Base-by-base conservation (phyloP, 2,113 vertebrate species). In the Malurus melanocephalus region DNA sequence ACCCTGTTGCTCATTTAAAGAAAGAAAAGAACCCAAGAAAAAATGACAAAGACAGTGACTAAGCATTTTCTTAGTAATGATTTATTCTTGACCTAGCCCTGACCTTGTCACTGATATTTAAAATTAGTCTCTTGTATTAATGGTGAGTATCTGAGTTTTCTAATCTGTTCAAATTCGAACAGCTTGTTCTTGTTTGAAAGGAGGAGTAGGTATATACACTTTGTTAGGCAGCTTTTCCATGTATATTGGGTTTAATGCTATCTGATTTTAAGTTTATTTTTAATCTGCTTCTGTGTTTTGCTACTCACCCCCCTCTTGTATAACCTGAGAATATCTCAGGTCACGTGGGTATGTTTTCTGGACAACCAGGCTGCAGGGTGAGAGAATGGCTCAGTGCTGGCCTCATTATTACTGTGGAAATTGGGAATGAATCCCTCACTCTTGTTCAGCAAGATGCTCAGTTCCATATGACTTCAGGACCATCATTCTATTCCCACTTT, bases 51-150 rank as follows among this genome's bases (percentile, higher is more conserved):
- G 65, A 40, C 57, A 51, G 13, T 46, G 38, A 51, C 56, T 52
- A 5, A 79, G 33, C 10, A 71, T 76, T 81, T 84, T 24, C 32
- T 81, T 80, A 67, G 22, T 24, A 32, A 56, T 72, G 33, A 84
- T 89, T 84, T 46, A 76, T 69, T 92, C 28, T 35, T 80, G 76
- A 67, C 45, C 32, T 35, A 59, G n/a, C 10, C 27, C 8, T 80
- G 69, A 76, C 49, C 35, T 83, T 73, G 48, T 77, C 78, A 76
- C 2, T 90, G 69, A 30, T 79, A 67, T 56, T 87, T 80, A 72
- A n/a, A 71, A 59, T 67, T 66, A 66, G 32, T 48, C 10, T 11
- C 11, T 56, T 84, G 32, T 68, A 64, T 69, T 61, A 79, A 33
- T 67, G 49, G 42, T 62, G 56, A 84, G 82, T 30, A 80, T 26